A percentile compares a stretch with the other conserved stretches of the same genome.
These are phyloP conservation scores for Pristionchus exspectatus DNA, from an alignment of 2,888 invertebrate species.

Conservation along the genomic window DNA sequence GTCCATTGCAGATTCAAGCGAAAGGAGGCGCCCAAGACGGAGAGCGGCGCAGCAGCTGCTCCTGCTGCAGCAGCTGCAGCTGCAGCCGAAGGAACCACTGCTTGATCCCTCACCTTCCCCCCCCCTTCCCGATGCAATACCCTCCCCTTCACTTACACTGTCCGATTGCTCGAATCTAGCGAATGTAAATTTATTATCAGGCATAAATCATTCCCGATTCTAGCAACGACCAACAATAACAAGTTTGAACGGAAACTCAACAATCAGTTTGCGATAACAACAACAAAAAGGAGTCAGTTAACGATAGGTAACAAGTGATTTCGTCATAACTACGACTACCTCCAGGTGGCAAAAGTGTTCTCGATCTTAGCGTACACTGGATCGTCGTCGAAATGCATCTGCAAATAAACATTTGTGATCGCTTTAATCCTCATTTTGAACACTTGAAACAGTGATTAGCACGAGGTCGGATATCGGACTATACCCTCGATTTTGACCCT, in stretches of 20 bases:
- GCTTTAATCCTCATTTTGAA: too few relatives aligned
- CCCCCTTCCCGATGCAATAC: constrained; percentile 9
- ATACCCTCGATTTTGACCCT: too few relatives aligned
- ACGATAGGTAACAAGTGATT: neutral
- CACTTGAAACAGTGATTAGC: too few relatives aligned
- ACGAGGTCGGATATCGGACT: too few relatives aligned
- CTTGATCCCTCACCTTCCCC: neutral
- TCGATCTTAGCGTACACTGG: constrained; percentile 47
- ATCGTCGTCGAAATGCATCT: constrained; percentile 48
- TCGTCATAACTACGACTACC: constrained; percentile 16
- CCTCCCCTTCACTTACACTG: neutral
- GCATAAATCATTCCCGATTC: constrained; percentile 19
- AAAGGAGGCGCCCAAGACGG: constrained; percentile 41
- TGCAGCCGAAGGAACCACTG: constrained; percentile 19
- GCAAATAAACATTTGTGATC: neutral
- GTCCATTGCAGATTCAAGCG: constrained; percentile 33
- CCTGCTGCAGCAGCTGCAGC: constrained; percentile 1
- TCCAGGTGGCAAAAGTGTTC: constrained; percentile 50
- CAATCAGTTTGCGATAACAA: neutral
- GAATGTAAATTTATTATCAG: constrained; percentile 11
- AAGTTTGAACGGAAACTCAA: neutral
- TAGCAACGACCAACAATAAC: neutral
- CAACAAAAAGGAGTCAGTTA: neutral
- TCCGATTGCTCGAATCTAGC: constrained; percentile 1
- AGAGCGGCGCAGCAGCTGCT: constrained; percentile 9